phyloP scores from a whole-genome alignment of 2,797 vertebrate species.

The Thaleichthys pacificus region DNA sequence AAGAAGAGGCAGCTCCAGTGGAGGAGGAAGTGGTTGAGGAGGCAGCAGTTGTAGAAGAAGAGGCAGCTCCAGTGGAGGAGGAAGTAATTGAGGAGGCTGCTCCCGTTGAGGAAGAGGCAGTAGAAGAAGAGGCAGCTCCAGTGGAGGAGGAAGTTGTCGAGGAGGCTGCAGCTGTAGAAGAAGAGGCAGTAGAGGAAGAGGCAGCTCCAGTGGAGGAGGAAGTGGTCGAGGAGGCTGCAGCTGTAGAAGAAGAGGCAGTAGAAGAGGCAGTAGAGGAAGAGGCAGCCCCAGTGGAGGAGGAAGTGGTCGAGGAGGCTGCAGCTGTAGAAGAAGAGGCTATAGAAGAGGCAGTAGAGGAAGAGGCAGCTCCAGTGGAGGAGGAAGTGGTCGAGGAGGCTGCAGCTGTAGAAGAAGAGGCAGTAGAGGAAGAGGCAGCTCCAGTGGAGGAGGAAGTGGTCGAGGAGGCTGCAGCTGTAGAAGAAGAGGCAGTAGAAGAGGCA shows the following conservation, averaged over 20 bases:
- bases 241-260: neutral
- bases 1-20: conserved; percentile 9
- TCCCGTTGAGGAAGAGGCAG: neutral
- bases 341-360: conserved; percentile 11
- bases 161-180: neutral
- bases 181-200: conserved; percentile 5
- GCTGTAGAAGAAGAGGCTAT: neutral
- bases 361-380: neutral
- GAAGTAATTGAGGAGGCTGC: conserved; percentile 6
- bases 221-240: conserved; percentile 1
- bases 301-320: conserved; percentile 3
- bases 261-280: conserved; percentile 10
- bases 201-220: conserved; percentile 8
- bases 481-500: conserved; percentile 8
- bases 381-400: conserved; percentile 3
- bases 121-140: conserved; percentile 6
- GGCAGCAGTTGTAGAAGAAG: conserved; percentile 28
- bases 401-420: conserved; percentile 13
- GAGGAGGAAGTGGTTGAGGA: conserved; percentile 19
- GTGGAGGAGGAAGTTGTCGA: conserved; percentile 32
- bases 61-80: conserved; percentile 29
- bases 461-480: conserved; percentile 9
- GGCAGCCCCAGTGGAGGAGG: conserved; percentile 4
- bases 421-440: conserved; percentile 7
- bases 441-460: conserved; percentile 3